A percentile compares a stretch with the other conserved stretches of the same genome.
Conservation (phyloP, 2,888 invertebrate genomes). For the Doris montereyensis region DNA sequence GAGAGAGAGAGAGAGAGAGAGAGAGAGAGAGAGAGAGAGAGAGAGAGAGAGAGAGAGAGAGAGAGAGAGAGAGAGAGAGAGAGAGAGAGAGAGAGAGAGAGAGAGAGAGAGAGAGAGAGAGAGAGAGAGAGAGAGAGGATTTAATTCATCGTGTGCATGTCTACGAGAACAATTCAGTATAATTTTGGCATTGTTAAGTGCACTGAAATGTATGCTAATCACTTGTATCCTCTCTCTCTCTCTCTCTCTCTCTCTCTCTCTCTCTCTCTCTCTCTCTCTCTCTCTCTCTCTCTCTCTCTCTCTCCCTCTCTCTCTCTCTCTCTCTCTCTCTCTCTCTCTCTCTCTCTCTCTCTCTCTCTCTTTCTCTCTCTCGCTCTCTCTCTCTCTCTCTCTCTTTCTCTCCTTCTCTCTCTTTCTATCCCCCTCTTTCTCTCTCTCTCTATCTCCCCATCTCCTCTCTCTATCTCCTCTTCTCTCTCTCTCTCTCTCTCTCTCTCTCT, state of each 20-base stretch:
- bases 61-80: not conserved
- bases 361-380: no score
- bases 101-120: not conserved
- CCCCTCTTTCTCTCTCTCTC: no score
- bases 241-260: not conserved
- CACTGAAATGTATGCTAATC: no score
- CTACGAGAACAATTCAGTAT: not conserved
- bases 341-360: conserved; percentile 1
- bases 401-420: no score
- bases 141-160: not conserved
- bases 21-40: not conserved
- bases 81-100: not conserved
- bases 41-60: not conserved
- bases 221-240: no score
- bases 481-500: not conserved
- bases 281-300: not conserved
- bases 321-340: conserved; percentile 9
- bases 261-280: conserved; percentile 22
- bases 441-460: no score
- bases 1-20: not conserved
- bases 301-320: conserved; percentile 21
- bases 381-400: no score
- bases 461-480: not conserved
- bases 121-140: not conserved
- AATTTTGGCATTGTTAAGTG: no score